Percentiles rank a stretch among this genome's conserved stretches.
These are phyloP conservation scores for Phoenicopterus ruber DNA, from an alignment of 2,113 vertebrate species.

Conservation along the genomic window DNA sequence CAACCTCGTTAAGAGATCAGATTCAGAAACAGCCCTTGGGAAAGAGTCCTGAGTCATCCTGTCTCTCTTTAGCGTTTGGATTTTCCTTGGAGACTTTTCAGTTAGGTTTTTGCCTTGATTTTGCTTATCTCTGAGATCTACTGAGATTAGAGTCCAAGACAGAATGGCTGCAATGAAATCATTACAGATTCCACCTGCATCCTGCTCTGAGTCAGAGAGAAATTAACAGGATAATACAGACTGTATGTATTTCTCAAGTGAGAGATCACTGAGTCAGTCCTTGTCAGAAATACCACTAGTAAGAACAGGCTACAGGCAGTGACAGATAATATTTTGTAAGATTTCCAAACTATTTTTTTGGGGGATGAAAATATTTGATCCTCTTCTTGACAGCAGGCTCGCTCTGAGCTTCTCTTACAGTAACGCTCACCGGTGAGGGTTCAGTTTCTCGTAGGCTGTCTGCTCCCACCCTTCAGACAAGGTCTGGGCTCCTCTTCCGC, in stretches of 20 bases:
- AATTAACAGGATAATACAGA: slow-evolving; percentile 11
- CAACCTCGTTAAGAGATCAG: background rate
- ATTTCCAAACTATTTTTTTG: background rate
- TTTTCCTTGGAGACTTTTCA: background rate
- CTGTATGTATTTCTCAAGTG: slow-evolving; percentile 24
- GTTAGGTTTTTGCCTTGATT: slow-evolving; percentile 7
- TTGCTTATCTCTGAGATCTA: slow-evolving; percentile 26
- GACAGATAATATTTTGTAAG: background rate
- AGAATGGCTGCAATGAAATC: slow-evolving; percentile 10
- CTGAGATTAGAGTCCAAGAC: slow-evolving; percentile 15
- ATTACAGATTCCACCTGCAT: slow-evolving; percentile 21
- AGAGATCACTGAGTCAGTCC: slow-evolving; percentile 15
- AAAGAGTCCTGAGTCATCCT: slow-evolving; percentile 14
- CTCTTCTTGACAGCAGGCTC: background rate
- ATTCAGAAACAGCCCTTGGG: background rate
- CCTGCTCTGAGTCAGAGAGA: slow-evolving; percentile 29
- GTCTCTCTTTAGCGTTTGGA: background rate
- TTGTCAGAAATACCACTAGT: background rate
- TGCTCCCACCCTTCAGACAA: background rate
- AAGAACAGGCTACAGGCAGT: background rate
- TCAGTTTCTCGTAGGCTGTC: background rate
- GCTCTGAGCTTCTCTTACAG: background rate
- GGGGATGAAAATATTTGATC: slow-evolving; percentile 5
- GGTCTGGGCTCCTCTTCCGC: background rate
- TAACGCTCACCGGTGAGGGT: background rate